Percentiles rank a stretch among this genome's conserved stretches.
These are phyloP conservation scores for Coendou prehensilis DNA, from an alignment of 2,797 vertebrate species.

Conservation along the genomic window DNA sequence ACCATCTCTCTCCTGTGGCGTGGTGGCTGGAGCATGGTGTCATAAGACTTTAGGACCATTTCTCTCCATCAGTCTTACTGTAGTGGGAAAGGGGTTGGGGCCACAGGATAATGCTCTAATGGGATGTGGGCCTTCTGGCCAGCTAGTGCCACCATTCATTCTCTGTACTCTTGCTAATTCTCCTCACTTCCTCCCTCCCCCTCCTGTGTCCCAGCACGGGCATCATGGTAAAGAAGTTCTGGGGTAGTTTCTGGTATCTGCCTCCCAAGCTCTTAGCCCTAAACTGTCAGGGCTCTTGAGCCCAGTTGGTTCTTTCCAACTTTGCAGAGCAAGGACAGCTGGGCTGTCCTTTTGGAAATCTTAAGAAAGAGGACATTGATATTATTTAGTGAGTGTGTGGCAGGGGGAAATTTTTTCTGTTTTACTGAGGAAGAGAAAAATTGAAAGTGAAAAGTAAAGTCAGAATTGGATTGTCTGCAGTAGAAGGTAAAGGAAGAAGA, in stretches of 20 bases:
- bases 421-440: slow-evolving; percentile 39
- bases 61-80: neutral
- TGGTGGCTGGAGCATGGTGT: neutral
- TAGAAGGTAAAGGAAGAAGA: neutral
- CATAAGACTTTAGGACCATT: neutral
- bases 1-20: neutral
- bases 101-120: neutral
- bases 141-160: neutral
- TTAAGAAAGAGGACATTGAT: neutral
- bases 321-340: neutral
- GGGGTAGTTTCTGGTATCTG: neutral
- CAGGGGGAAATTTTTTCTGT: neutral
- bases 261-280: neutral
- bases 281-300: neutral
- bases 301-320: neutral
- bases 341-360: neutral
- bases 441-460: neutral
- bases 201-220: neutral
- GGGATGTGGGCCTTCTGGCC: neutral
- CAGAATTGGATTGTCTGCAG: neutral
- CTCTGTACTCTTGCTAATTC: neutral
- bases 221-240: neutral
- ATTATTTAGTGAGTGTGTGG: neutral
- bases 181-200: neutral
- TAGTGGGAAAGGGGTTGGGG: neutral